These are phyloP conservation scores for Folsomia candida DNA, from an alignment of 2,888 invertebrate genomes.

Conservation along the genomic window DNA sequence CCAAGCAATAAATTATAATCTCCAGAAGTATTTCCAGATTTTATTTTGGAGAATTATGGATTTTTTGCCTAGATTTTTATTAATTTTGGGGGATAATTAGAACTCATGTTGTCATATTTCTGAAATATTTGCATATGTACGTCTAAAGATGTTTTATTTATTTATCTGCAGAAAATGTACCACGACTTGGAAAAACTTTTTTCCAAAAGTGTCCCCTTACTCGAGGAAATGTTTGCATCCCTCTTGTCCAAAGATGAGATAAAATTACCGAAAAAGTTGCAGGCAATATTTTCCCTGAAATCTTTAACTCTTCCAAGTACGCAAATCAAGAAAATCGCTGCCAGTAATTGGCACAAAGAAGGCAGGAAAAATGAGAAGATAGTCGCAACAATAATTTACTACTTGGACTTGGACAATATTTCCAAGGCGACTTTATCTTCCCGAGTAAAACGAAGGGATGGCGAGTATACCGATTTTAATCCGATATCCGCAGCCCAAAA, in stretches of 20 bases:
- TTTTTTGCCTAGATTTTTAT: too few species aligned
- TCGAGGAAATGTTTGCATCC: background rate
- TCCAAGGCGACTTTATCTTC: background rate
- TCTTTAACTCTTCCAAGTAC: background rate
- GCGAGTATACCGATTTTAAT: background rate
- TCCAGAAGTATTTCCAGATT: too few species aligned
- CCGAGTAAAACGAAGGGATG: too few species aligned
- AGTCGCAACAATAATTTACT: background rate
- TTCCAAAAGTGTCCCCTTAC: background rate
- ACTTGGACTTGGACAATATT: background rate
- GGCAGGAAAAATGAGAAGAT: background rate
- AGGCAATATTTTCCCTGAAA: background rate
- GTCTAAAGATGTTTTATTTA: too few species aligned
- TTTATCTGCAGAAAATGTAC: too few species aligned
- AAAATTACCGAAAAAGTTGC: background rate
- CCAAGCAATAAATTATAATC: too few species aligned
- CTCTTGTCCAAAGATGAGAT: background rate
- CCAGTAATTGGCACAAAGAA: background rate
- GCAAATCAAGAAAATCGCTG: background rate
- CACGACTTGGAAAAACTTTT: background rate
- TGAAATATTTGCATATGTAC: too few species aligned
- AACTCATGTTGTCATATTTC: too few species aligned
- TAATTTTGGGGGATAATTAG: too few species aligned
- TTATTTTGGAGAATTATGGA: too few species aligned
- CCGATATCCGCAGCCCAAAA: background rate